These are phyloP conservation scores for Proterorhinus semilunaris DNA, from an alignment of 2,113 vertebrate genomes.

Conservation along the genomic window DNA sequence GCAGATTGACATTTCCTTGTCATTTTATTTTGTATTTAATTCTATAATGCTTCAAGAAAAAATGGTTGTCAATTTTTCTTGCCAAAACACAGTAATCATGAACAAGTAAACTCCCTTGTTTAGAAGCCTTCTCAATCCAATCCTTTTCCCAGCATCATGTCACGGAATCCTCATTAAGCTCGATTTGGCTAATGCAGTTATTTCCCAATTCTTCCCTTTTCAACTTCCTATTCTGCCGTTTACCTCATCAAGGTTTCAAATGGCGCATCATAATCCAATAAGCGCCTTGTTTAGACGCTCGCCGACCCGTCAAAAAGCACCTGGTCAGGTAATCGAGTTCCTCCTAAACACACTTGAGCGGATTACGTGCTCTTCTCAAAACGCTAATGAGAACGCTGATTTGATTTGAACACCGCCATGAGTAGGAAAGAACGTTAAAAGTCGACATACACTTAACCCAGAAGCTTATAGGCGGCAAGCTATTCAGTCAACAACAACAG, in stretches of 20 bases:
- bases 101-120: slow-evolving; percentile 19
- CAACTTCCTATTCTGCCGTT: slow-evolving; percentile 9
- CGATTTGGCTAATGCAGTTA: background rate
- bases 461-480: slow-evolving; percentile 17
- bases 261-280: slow-evolving; percentile 2
- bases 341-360: slow-evolving; percentile 22
- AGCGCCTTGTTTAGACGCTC: background rate
- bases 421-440: slow-evolving; percentile 14
- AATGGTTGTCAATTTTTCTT: no score
- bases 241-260: slow-evolving; percentile 2
- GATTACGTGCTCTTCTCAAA: slow-evolving; percentile 25
- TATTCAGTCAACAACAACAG: slow-evolving; percentile 40
- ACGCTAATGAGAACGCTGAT: slow-evolving; percentile 43
- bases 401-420: slow-evolving; percentile 16
- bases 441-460: slow-evolving; percentile 32
- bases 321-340: slow-evolving; percentile 36
- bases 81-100: no score
- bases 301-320: slow-evolving; percentile 3
- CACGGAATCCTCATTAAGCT: background rate
- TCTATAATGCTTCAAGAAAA: no score
- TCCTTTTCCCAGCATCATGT: slow-evolving; percentile 9
- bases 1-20: no score
- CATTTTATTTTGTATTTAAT: no score
- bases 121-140: slow-evolving; percentile 11
- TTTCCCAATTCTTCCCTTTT: background rate